These are phyloP conservation scores for Coecobrya sp. DNA, from an alignment of 2,888 invertebrate genomes.

Conservation along the genomic window DNA sequence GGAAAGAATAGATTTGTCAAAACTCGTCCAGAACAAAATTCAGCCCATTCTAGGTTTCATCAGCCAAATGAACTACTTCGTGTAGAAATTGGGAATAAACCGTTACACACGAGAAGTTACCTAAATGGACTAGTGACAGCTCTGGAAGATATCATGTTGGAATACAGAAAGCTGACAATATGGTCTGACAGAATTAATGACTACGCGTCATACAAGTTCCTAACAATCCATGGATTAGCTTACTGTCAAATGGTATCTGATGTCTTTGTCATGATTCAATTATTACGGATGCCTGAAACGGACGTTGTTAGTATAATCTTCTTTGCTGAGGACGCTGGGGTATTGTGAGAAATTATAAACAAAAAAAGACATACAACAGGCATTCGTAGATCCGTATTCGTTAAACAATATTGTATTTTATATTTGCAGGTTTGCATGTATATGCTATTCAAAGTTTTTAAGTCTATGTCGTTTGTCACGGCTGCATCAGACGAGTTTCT, in stretches of 20 bases:
- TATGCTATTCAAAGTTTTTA: conserved; percentile 82
- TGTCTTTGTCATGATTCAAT: conserved; percentile 81
- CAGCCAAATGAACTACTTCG: not conserved
- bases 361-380: not conserved
- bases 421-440: conserved; percentile 79
- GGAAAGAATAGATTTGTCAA: conserved; percentile 43
- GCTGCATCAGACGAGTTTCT: conserved; percentile 68
- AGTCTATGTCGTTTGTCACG: conserved; percentile 77
- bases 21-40: not conserved
- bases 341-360: conserved; percentile 21
- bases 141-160: conserved; percentile 59
- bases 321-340: conserved; percentile 78
- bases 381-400: not conserved
- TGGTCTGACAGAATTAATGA: conserved; percentile 76
- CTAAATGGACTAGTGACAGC: not conserved
- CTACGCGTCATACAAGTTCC: conserved; percentile 72
- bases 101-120: not conserved
- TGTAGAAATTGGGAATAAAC: not conserved
- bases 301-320: conserved; percentile 76
- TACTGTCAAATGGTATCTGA: conserved; percentile 81
- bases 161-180: conserved; percentile 74
- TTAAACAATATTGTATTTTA: not conserved
- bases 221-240: conserved; percentile 71
- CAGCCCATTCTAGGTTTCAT: not conserved
- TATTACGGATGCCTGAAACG: conserved; percentile 75